Conservation (phyloP, 2,797 vertebrate genomes). For the Simalia tracyae region DNA sequence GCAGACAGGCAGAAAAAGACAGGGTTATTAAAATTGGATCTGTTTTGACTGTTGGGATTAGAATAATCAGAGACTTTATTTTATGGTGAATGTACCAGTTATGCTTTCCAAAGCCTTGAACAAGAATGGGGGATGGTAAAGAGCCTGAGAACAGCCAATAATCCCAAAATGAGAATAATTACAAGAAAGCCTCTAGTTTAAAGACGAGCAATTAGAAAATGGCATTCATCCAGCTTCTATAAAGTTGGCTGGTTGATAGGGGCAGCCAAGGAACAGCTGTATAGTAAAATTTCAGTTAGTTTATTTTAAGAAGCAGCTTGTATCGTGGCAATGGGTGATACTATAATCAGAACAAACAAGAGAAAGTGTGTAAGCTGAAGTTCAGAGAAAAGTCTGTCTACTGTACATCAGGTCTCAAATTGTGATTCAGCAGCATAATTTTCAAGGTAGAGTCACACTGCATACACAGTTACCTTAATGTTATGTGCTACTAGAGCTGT, state of each 20-base stretch:
- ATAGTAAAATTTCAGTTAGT: conserved; percentile 65
- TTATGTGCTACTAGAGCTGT: background rate
- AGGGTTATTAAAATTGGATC: conserved; percentile 51
- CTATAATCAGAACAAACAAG: conserved; percentile 46
- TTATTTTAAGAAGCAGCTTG: conserved; percentile 73
- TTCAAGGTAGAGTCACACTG: conserved; percentile 10
- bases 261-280: conserved; percentile 56
- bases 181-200: conserved; percentile 63
- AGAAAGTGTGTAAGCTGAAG: conserved; percentile 43
- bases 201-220: conserved; percentile 68
- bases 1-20: conserved; percentile 33
- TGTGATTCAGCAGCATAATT: conserved; percentile 23
- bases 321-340: conserved; percentile 50
- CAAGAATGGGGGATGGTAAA: conserved; percentile 56
- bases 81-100: conserved; percentile 38
- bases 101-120: conserved; percentile 57
- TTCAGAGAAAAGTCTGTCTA: conserved; percentile 46
- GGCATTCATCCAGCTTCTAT: conserved; percentile 64
- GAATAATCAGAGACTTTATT: conserved; percentile 55
- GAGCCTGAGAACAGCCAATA: conserved; percentile 54
- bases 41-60: conserved; percentile 39
- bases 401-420: conserved; percentile 32
- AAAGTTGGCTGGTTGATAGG: conserved; percentile 63
- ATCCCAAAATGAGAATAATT: conserved; percentile 72
- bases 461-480: background rate